phyloP scores from a whole-genome alignment of 1,140 invertebrate genomes.

The Micrasema minimum region DNA sequence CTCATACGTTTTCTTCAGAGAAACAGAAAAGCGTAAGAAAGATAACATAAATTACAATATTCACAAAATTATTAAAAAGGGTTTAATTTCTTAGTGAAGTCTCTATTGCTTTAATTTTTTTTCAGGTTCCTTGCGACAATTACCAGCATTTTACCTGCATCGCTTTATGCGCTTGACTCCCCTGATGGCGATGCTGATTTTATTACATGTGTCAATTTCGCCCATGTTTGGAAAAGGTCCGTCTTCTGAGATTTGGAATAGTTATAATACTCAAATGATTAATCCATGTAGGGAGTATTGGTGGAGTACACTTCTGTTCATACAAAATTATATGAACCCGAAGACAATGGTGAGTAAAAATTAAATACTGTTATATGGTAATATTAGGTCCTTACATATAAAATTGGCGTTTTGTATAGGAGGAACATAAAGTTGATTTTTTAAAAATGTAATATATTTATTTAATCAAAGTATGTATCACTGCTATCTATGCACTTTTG shows the following conservation, averaged over 20 bases:
- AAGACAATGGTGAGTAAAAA: constrained; percentile 56
- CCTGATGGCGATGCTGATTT: constrained; percentile 67
- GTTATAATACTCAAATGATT: constrained; percentile 54
- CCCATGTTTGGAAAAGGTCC: constrained; percentile 71
- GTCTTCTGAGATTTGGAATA: constrained; percentile 63
- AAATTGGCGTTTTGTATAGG: too few relatives aligned
- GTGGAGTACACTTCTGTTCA: constrained; percentile 67
- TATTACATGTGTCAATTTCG: constrained; percentile 67
- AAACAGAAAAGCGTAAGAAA: constrained; percentile 57
- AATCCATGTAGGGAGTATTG: constrained; percentile 63
- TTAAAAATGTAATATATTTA: too few relatives aligned
- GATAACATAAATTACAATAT: constrained; percentile 52
- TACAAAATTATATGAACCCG: constrained; percentile 67
- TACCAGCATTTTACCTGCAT: constrained; percentile 68
- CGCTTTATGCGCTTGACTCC: constrained; percentile 71
- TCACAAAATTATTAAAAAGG: too few relatives aligned
- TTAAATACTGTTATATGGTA: constrained; percentile 35
- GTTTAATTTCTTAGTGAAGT: too few relatives aligned
- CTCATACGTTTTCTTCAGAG: constrained; percentile 67
- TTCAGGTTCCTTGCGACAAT: constrained; percentile 54
- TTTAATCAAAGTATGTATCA: too few relatives aligned
- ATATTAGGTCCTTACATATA: too few relatives aligned
- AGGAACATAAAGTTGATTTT: too few relatives aligned
- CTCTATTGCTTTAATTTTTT: constrained; percentile 30
- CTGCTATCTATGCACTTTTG: too few relatives aligned